Conservation (phyloP, 2,113 vertebrate species). For the Limanda limanda region DNA sequence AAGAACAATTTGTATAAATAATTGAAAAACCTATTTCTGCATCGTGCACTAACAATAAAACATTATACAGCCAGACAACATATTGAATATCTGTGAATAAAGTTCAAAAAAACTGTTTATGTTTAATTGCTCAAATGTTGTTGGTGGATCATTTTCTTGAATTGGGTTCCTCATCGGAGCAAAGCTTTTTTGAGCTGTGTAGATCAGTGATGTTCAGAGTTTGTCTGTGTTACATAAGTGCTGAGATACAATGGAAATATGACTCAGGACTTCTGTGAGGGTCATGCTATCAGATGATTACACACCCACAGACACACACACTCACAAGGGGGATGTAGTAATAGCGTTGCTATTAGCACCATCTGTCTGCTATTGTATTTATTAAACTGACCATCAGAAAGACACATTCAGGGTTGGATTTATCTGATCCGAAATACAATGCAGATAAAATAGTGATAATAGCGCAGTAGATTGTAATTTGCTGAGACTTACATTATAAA, state of each 20-base stretch:
- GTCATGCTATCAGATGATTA: conserved; percentile 62
- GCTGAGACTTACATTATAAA: too few species aligned
- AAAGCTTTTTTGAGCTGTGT: background rate
- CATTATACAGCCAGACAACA: too few species aligned
- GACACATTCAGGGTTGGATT: background rate
- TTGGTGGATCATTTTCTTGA: background rate
- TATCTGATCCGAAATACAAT: background rate
- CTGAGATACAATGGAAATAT: conserved; percentile 35
- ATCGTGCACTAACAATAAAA: too few species aligned
- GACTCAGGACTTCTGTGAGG: conserved; percentile 40
- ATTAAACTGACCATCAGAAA: too few species aligned
- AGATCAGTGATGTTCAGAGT: background rate
- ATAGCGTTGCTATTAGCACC: too few species aligned
- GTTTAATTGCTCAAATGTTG: background rate
- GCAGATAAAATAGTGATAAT: too few species aligned
- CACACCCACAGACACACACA: background rate
- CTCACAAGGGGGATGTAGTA: background rate
- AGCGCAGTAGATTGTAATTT: too few species aligned
- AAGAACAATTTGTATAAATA: too few species aligned
- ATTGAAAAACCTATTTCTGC: too few species aligned
- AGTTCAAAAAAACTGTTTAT: background rate
- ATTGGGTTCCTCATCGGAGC: background rate
- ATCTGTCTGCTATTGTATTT: too few species aligned
- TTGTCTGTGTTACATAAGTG: conserved; percentile 46
- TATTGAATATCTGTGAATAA: background rate